These are phyloP conservation scores for Epirrhoe tristata DNA, from an alignment of 2,888 invertebrate species.

Conservation along the genomic window DNA sequence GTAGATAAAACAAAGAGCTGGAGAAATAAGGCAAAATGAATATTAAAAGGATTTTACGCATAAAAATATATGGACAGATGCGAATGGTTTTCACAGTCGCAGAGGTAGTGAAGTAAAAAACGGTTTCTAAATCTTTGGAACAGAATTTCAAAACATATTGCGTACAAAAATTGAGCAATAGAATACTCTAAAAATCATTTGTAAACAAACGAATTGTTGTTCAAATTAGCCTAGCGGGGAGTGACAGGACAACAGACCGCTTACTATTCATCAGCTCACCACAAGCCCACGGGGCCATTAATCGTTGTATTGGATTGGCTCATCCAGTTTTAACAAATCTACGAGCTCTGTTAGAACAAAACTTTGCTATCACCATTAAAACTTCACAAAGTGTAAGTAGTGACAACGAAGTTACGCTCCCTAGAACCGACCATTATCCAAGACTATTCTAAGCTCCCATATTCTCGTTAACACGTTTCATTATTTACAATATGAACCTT, in stretches of 20 bases:
- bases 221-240: conserved; percentile 22
- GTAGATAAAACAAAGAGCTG: too few species aligned
- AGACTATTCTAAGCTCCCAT: conserved; percentile 35
- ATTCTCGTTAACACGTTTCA: conserved; percentile 35
- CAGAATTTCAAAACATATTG: neutral
- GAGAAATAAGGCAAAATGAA: too few species aligned
- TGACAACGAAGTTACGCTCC: conserved; percentile 17
- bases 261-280: conserved; percentile 50
- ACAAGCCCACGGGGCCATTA: conserved; percentile 50
- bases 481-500: conserved; percentile 37
- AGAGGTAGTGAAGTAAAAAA: neutral
- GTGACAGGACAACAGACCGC: conserved; percentile 19
- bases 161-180: conserved; percentile 23
- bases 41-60: too few species aligned
- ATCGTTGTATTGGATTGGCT: conserved; percentile 79
- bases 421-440: conserved; percentile 19
- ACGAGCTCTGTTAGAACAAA: conserved; percentile 34
- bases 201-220: conserved; percentile 21
- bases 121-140: neutral
- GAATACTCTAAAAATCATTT: conserved; percentile 12
- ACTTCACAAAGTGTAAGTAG: conserved; percentile 28
- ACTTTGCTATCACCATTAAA: conserved; percentile 34
- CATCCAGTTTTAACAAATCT: conserved; percentile 60
- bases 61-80: too few species aligned
- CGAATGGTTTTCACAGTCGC: neutral